These are phyloP conservation scores for Pantala flavescens DNA, from an alignment of 1,140 invertebrate genomes.

Conservation along the genomic window DNA sequence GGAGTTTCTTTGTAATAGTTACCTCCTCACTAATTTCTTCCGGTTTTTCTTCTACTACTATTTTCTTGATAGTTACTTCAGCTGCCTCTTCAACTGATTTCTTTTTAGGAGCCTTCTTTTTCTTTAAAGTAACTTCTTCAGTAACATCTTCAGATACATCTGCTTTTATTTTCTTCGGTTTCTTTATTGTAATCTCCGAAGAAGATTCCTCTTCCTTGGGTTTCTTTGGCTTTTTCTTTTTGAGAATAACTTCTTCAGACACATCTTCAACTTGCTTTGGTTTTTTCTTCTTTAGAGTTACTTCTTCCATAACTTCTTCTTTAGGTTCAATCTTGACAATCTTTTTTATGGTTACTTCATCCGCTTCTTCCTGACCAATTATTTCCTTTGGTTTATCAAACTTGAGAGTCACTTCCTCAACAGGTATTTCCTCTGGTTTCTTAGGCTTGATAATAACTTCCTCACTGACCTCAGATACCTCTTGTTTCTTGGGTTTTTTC, in stretches of 20 bases:
- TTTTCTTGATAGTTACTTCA: slow-evolving; percentile 33
- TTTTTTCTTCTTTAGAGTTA: slow-evolving; percentile 33
- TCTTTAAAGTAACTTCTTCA: slow-evolving; percentile 23
- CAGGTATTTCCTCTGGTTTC: slow-evolving; percentile 17
- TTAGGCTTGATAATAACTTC: slow-evolving; percentile 32
- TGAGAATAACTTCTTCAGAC: slow-evolving; percentile 18
- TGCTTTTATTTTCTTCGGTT: neutral
- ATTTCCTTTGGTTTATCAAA: slow-evolving; percentile 23
- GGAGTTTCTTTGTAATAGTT: slow-evolving; percentile 40
- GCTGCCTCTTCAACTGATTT: slow-evolving; percentile 30
- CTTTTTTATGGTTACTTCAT: slow-evolving; percentile 54
- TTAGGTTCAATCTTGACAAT: slow-evolving; percentile 53
- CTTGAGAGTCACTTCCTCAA: slow-evolving; percentile 22
- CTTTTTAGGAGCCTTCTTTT: slow-evolving; percentile 23
- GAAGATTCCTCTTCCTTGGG: slow-evolving; percentile 23
- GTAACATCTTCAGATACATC: slow-evolving; percentile 19
- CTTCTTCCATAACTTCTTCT: slow-evolving; percentile 37
- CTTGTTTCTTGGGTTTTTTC: slow-evolving; percentile 24
- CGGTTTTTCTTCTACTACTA: slow-evolving; percentile 25
- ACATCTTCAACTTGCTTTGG: slow-evolving; percentile 22
- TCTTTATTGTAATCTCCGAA: slow-evolving; percentile 23
- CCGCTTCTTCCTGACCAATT: slow-evolving; percentile 25
- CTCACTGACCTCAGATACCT: neutral
- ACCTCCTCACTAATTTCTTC: slow-evolving; percentile 30
- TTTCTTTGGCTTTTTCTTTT: slow-evolving; percentile 16